These are phyloP conservation scores for Notiomystis cincta DNA, from an alignment of 2,113 vertebrate genomes.

Conservation along the genomic window DNA sequence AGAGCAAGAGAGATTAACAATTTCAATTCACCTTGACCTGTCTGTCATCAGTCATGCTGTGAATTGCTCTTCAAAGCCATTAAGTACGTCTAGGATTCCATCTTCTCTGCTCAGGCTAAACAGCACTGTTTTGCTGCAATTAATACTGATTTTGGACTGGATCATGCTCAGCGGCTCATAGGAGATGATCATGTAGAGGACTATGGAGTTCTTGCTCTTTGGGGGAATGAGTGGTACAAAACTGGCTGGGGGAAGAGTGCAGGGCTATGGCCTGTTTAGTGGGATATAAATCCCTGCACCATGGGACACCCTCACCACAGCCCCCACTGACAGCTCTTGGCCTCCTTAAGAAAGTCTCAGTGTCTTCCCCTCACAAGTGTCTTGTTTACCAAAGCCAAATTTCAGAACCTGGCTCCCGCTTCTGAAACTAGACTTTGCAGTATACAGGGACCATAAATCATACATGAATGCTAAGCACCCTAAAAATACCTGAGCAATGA, in stretches of 20 bases:
- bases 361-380: neutral
- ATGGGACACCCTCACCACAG: neutral
- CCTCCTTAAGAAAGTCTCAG: neutral
- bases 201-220: neutral
- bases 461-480: neutral
- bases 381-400: neutral
- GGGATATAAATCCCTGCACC: neutral
- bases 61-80: neutral
- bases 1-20: neutral
- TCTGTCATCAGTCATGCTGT: neutral
- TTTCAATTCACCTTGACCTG: neutral
- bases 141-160: neutral
- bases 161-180: neutral
- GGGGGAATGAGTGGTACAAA: neutral
- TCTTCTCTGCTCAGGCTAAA: neutral
- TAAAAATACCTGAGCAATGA: conserved; percentile 29
- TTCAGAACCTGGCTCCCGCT: neutral
- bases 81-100: neutral
- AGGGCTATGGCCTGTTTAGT: neutral
- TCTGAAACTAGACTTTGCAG: neutral
- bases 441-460: conserved; percentile 5
- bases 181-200: neutral
- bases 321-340: neutral
- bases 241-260: neutral
- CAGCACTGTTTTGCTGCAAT: neutral